A percentile compares a stretch with the other conserved stretches of the same genome.
These are phyloP conservation scores for Drosophila busckii DNA, from an alignment of 1,140 invertebrate species.

Conservation along the genomic window DNA sequence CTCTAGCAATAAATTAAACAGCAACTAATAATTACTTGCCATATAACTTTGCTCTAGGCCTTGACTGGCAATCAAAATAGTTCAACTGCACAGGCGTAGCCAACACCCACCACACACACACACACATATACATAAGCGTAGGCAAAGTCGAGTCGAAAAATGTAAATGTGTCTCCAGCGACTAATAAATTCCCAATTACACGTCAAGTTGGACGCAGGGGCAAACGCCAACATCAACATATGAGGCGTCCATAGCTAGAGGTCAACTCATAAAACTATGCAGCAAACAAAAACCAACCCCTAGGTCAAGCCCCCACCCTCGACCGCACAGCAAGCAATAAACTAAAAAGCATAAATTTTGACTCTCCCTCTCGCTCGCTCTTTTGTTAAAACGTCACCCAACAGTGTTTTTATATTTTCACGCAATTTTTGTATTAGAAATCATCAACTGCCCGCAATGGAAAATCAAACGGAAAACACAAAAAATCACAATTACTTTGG, in stretches of 20 bases:
- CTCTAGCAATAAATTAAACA: conserved; percentile 65
- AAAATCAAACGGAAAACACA: conserved; percentile 68
- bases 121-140: not conserved
- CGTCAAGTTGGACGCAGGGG: conserved; percentile 47
- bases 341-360: conserved; percentile 74
- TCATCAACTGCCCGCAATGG: conserved; percentile 20
- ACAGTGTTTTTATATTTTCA: conserved; percentile 18
- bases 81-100: not conserved
- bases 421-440: conserved; percentile 22
- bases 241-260: conserved; percentile 33
- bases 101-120: not conserved
- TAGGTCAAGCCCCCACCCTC: not conserved
- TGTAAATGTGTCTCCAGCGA: conserved; percentile 72
- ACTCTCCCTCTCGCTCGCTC: conserved; percentile 1
- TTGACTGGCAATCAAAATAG: conserved; percentile 22
- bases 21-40: conserved; percentile 62
- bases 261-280: conserved; percentile 49
- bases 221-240: conserved; percentile 36
- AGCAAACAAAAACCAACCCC: conserved; percentile 15
- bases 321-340: conserved; percentile 39
- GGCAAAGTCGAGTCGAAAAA: conserved; percentile 43
- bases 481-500: conserved; percentile 57
- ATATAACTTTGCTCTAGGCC: conserved; percentile 13
- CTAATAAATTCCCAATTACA: conserved; percentile 76
- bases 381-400: not conserved